Evolutionary conservation across 2,113 vertebrate species (phyloP), one percentile per base, ranked within the genome.

Genomic region (Burhinus oedicnemus): DNA sequence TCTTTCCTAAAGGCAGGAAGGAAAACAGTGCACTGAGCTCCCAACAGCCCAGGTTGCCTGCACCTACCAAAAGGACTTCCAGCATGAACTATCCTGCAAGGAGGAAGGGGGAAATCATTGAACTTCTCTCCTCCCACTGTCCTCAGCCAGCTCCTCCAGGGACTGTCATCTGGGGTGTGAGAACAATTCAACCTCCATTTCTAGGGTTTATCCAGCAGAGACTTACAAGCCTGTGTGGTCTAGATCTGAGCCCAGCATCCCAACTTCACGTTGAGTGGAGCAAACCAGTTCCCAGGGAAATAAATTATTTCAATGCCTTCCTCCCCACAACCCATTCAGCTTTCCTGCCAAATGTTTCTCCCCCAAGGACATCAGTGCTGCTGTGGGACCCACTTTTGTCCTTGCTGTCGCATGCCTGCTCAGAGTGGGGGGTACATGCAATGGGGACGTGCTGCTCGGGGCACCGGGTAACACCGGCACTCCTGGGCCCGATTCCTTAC

Each of bases 261-360:
- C 12, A 1, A 23, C 64, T 91, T 64, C 94, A 76, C 1, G 0
- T 4, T 1, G 86, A 89, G 95, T 0, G 27, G 47, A 94, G 60
- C 69, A 87, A 85, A 92, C 6, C 77, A 45, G 91, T 97, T 93
- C 96, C 91, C 95, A 95, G 66, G 58, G 78, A 92, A 94, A 92
- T 81, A 95, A 97, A 95, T 96, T 36, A 90, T 64, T 57, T 61
- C 92, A 71, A 3, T 52, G 92, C 88, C 80, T 78, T 64, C 51
- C 79, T 88, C 75, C 81, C 74, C 1, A 1, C 89, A 76, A 32
- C 47, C 61, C 81, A 1, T 77, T 15, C 65, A 27, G 93, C 74
- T 36, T 32, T 20, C 23, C 96, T 96, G 92, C 92, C 90, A 95
- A 25, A 27, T 7, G 65, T 36, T 61, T 80, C 60, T 83, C 34